Percentiles rank a stretch among this genome's conserved stretches.
These are phyloP conservation scores for Sigmodon hispidus DNA, from an alignment of 2,113 vertebrate species.

Conservation along the genomic window DNA sequence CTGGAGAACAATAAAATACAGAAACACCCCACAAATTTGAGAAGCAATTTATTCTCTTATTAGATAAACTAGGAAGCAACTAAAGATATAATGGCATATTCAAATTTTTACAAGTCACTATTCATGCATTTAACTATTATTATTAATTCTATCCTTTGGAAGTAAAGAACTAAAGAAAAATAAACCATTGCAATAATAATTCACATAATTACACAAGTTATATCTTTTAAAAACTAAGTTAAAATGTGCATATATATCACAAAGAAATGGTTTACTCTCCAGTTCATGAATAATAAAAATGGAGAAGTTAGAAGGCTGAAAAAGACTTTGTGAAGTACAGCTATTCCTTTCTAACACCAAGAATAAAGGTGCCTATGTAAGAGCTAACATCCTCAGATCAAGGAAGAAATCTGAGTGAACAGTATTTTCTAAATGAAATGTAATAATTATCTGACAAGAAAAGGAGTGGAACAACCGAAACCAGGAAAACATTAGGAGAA, in stretches of 20 bases:
- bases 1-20: not conserved
- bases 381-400: not conserved
- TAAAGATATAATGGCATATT: not conserved
- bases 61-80: not conserved
- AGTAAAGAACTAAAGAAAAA: constrained; percentile 17
- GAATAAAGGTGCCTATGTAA: not conserved
- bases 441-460: not conserved
- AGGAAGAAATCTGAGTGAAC: not conserved
- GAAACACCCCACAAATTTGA: not conserved
- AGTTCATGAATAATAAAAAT: not conserved
- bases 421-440: not conserved
- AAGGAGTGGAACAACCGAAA: not conserved
- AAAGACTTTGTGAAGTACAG: not conserved
- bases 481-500: not conserved
- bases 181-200: not conserved
- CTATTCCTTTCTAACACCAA: not conserved
- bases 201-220: not conserved
- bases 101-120: not conserved
- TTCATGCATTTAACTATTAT: not conserved
- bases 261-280: not conserved
- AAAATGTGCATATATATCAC: not conserved
- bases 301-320: not conserved
- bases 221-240: not conserved
- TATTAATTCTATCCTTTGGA: not conserved
- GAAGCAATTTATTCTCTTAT: not conserved